A percentile compares a stretch with the other conserved stretches of the same genome.
Conservation (phyloP, 2,797 vertebrate species). For the Sebastes steindachneri region DNA sequence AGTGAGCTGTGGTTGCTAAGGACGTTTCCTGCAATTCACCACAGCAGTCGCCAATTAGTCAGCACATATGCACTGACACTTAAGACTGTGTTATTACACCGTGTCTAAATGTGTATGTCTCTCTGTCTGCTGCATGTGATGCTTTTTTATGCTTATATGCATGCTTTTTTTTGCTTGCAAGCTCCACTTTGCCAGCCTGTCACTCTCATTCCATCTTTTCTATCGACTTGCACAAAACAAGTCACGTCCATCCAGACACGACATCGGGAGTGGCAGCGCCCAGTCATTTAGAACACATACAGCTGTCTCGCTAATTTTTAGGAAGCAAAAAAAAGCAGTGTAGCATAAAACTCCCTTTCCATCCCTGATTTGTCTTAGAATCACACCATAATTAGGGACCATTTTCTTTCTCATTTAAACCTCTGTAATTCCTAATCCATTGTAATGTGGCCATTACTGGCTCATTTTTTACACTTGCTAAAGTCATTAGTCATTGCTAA, state of each 20-base stretch:
- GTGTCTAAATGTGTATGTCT: background rate
- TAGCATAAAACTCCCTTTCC: conserved; percentile 54
- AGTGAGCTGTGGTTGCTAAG: conserved; percentile 18
- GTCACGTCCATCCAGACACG: background rate
- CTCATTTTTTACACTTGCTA: conserved; percentile 79
- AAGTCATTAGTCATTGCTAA: conserved; percentile 83
- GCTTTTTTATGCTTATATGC: background rate
- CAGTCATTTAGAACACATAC: conserved; percentile 21
- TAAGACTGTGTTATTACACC: background rate
- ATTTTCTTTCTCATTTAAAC: conserved; percentile 75
- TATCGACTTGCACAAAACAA: background rate
- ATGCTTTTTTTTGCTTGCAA: background rate
- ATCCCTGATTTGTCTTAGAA: conserved; percentile 71
- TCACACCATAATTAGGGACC: conserved; percentile 72
- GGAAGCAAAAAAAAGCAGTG: conserved; percentile 17
- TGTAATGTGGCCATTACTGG: conserved; percentile 80
- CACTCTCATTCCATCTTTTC: background rate
- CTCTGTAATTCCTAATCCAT: conserved; percentile 79
- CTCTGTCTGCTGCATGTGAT: background rate
- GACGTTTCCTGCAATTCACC: conserved; percentile 20
- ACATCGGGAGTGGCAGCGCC: background rate
- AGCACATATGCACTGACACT: conserved; percentile 8
- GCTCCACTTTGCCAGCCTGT: background rate
- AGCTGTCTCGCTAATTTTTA: conserved; percentile 36
- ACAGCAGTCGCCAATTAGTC: conserved; percentile 35